A percentile compares a stretch with the other conserved stretches of the same genome.
Conservation (phyloP, 2,113 vertebrate species). For the Actenoides lindsayi region DNA sequence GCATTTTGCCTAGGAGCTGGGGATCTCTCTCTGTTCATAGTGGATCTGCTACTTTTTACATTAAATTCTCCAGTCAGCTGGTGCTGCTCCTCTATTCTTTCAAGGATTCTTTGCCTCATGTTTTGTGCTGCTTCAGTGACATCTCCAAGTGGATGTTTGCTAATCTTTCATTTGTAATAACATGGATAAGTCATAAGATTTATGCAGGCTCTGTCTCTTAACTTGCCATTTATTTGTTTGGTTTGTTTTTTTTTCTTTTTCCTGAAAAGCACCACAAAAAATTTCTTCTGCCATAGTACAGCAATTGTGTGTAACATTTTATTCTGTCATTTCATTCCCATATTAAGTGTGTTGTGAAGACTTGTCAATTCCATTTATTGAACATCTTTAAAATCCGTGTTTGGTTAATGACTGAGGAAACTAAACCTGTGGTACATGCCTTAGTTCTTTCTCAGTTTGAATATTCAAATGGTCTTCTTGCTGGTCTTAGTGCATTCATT, state of each 20-base stretch:
- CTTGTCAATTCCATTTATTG: background rate
- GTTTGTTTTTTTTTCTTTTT: background rate
- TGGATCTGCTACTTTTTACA: background rate
- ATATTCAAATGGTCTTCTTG: slow-evolving; percentile 39
- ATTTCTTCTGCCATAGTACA: background rate
- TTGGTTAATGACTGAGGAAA: slow-evolving; percentile 11
- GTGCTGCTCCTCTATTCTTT: background rate
- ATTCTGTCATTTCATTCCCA: background rate
- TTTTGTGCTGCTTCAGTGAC: background rate
- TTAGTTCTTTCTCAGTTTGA: background rate
- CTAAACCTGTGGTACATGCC: background rate
- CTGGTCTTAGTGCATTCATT: background rate
- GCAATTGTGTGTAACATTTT: background rate
- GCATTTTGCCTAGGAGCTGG: background rate
- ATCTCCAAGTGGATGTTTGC: background rate
- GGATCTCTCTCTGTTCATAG: background rate
- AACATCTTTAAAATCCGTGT: slow-evolving; percentile 18
- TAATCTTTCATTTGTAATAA: background rate
- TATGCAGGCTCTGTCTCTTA: background rate
- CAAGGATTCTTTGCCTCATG: background rate
- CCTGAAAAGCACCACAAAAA: background rate
- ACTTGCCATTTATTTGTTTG: background rate
- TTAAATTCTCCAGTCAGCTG: background rate
- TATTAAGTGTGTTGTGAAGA: slow-evolving; percentile 15
- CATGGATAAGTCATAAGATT: background rate